A percentile compares a stretch with the other conserved stretches of the same genome.
Evolutionary conservation across 1,140 invertebrate genomes (phyloP).

Genomic region (Xylocopa sonorina): DNA sequence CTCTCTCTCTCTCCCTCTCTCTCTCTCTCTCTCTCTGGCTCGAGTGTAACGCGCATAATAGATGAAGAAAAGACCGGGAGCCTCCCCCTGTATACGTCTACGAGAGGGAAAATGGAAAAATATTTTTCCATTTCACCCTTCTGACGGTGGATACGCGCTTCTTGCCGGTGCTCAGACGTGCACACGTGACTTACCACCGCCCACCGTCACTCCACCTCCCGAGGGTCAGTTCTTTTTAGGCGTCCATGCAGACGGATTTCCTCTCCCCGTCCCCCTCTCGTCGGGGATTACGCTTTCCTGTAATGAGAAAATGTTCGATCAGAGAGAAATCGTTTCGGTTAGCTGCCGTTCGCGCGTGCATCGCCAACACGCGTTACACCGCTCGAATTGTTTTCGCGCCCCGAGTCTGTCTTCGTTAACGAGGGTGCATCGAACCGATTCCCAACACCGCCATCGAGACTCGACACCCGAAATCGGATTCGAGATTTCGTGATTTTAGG

Average conservation of each 20-base stretch:
- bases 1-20: conserved; percentile 39
- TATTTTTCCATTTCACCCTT: conserved; percentile 59
- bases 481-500: background rate
- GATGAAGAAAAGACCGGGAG: conserved; percentile 47
- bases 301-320: background rate
- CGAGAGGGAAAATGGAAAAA: conserved; percentile 61
- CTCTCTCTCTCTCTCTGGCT: conserved; percentile 36
- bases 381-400: too few relatives aligned
- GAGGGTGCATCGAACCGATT: background rate
- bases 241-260: conserved; percentile 23
- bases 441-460: background rate
- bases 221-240: conserved; percentile 19
- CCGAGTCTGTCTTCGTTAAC: background rate
- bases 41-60: conserved; percentile 63
- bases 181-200: conserved; percentile 12
- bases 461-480: background rate
- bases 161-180: background rate
- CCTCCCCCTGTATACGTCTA: conserved; percentile 8
- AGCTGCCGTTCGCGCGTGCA: too few relatives aligned
- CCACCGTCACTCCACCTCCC: too few relatives aligned
- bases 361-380: too few relatives aligned
- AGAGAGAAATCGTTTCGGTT: too few relatives aligned
- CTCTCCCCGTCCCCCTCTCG: background rate
- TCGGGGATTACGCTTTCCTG: background rate
- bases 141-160: background rate